phyloP scores from a whole-genome alignment of 2,888 invertebrate genomes.

The Lasius fuliginosus region DNA sequence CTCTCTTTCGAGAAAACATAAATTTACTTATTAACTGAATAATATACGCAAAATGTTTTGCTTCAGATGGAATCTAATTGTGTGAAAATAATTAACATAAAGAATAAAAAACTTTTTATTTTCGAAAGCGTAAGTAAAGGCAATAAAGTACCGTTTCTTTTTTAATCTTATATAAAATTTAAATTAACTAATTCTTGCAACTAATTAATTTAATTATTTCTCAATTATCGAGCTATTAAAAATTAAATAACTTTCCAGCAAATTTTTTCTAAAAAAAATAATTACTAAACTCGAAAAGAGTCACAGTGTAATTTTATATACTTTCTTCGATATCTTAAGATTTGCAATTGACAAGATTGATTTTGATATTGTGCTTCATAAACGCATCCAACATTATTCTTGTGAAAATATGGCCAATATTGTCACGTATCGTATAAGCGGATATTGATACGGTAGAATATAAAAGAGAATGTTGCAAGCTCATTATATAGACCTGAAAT shows the following conservation, averaged over 20 bases:
- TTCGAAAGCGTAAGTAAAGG: neutral
- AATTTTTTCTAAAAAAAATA: neutral
- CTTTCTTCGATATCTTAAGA: neutral
- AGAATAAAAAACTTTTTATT: neutral
- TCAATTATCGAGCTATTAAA: conserved; percentile 1
- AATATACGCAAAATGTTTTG: neutral
- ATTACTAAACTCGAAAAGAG: neutral
- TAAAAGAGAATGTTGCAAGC: neutral
- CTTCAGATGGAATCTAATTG: neutral
- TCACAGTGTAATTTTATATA: neutral
- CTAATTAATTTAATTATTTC: neutral
- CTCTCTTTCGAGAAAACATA: conserved; percentile 1
- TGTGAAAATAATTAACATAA: conserved; percentile 4
- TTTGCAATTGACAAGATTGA: neutral
- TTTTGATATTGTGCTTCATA: neutral
- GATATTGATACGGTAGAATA: neutral
- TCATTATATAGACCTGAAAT: neutral
- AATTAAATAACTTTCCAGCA: neutral
- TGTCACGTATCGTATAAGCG: neutral
- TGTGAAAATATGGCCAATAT: neutral
- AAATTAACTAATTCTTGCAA: no score
- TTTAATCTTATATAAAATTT: no score
- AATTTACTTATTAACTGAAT: neutral
- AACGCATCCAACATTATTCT: neutral
- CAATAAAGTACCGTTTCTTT: no score